Base-by-base conservation (phyloP, 2,113 vertebrate genomes). In the Rhombomys opimus region DNA sequence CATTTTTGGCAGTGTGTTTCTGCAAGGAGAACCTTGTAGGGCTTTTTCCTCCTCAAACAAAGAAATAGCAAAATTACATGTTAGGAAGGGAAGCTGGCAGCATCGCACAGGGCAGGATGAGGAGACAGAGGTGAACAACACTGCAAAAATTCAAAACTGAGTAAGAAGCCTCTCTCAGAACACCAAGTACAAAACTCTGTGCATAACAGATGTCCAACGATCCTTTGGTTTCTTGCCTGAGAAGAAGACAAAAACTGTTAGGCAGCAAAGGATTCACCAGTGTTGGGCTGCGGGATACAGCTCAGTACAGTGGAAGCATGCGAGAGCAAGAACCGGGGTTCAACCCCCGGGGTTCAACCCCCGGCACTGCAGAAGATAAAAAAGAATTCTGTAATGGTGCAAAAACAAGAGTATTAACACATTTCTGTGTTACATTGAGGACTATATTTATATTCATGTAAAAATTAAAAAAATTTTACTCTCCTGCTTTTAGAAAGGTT, bases 401-500 rank as follows among this genome's bases (percentile, higher is more conserved):
- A 81, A 90, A 97, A 80, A 81, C 8, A 3, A 2, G 23, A 27
- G 41, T 84, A 87, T 46, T 73, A 87, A 63, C 22, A 88, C 6
- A 80, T 14, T 92, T 80, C 63, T 86, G n/a, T 20, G 89, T 57
- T 30, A 75, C n/a, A 70, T 41, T 80, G 87, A 95, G 90, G 54
- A 17, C 6, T 59, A 72, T 12, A 68, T 80, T 63, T 61, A 70
- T 59, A 96, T 81, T 87, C 72, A 90, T 54, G 18, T 61, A 91
- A 57, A 92, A 84, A 61, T 91, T 63, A 82, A 76, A 18, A 54
- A 78, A 95, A n/a, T 50, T n/a, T 90, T 57, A 32, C 13, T 91
- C 50, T 93, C 23, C 50, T 59, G 22, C 72, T 97, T 93, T 90
- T 50, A 91, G 77, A 94, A 67, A 84, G 46, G 59, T 73, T 91